Evolutionary conservation across 2,113 vertebrate genomes (phyloP), one percentile per base, ranked within the genome.

Genomic region (Strix uralensis): DNA sequence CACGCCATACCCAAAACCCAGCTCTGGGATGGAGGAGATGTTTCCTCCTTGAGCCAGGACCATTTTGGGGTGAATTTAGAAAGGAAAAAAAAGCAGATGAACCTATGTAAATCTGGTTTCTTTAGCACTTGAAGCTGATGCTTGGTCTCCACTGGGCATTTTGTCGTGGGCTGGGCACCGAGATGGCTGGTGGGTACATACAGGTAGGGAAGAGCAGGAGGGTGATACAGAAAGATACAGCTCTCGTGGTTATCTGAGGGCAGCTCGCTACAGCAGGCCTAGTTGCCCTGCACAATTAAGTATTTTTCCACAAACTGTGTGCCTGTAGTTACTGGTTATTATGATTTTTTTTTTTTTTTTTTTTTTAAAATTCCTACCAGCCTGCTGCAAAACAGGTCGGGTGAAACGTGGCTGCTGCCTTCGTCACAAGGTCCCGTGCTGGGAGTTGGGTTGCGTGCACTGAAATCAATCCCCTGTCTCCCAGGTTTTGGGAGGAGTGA

Each of bases 371-470:
- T 85, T 85, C 57, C 30, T 47, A 20, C 25, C 58, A 52, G 15
- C 44, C 44, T 59, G 38, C 77, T 72, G 57, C 44, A 55, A 7
- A 91, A 40, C n/a, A 34, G 20, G 44, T 32, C 49, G 47, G 52
- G 47, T 70, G 55, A 44, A 54, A 36, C 0, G 4, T 4, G 27
- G 25, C 61, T 13, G 3, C 32, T 51, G n/a, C 32, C 13, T 51
- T 15, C 2, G 0, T 17, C 12, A 2, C 1, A 2, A 47, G 63
- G 40, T 69, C 34, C 46, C 29, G 34, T 0, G 3, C 66, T 0
- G 0, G 32, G 1, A 11, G 2, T 46, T 58, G 26, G n/a, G 25
- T 26, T 30, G 32, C 0, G 0, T 8, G 34, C 1, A 7, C 55
- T 8, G 13, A 22, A 20, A 22, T 52, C 26, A 9, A 0, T 25